phyloP scores from a whole-genome alignment of 1,140 invertebrate genomes.

The Macrotrachela quadricornifera region DNA sequence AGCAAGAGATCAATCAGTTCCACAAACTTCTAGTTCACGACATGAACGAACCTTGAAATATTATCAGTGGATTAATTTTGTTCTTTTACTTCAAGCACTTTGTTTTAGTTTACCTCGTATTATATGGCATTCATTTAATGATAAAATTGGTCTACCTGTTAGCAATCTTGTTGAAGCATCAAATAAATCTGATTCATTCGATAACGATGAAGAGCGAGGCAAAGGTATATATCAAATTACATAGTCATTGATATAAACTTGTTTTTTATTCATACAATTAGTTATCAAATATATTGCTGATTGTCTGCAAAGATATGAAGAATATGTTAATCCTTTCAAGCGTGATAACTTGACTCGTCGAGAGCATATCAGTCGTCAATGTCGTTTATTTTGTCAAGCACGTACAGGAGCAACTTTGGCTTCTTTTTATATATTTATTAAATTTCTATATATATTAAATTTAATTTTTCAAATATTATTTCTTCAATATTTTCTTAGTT shows the following conservation, averaged over 20 bases:
- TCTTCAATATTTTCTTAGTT: constrained; percentile 27
- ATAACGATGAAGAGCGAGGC: too few species aligned
- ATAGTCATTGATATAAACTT: too few species aligned
- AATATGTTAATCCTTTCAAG: too few species aligned
- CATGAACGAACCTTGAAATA: constrained; percentile 7
- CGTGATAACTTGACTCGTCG: too few species aligned
- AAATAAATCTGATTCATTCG: too few species aligned
- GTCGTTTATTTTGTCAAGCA: constrained; percentile 7
- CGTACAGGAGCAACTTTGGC: constrained; percentile 26
- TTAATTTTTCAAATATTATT: constrained; percentile 12
- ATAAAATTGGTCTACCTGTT: too few species aligned
- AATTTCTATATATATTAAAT: constrained; percentile 30
- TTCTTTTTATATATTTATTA: constrained; percentile 29
- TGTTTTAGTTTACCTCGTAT: constrained; percentile 72
- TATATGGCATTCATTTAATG: constrained; percentile 12
- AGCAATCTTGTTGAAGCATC: too few species aligned
- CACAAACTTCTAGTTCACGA: neutral
- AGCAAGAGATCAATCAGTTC: constrained; percentile 6
- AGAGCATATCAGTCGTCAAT: too few species aligned
- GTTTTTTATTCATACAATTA: too few species aligned
- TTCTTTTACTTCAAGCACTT: constrained; percentile 62
- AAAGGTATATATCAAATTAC: too few species aligned
- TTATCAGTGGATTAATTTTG: constrained; percentile 48
- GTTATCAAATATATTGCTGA: too few species aligned
- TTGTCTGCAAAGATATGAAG: too few species aligned